Evolutionary conservation across 1,140 invertebrate genomes (phyloP).

Genomic region (Triops cancriformis): DNA sequence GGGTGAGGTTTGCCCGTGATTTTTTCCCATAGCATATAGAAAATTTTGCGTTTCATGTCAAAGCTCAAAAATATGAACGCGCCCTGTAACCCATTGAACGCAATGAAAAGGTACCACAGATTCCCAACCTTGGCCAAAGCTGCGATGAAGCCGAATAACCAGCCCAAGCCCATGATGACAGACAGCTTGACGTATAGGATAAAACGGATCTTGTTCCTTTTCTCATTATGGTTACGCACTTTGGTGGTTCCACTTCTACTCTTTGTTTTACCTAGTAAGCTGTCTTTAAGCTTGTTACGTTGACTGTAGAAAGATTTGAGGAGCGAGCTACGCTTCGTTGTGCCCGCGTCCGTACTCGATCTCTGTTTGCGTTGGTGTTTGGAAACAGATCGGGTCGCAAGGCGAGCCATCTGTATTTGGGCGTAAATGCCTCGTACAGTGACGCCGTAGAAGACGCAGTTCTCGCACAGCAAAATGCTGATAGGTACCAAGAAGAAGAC

Average conservation of each 20-base stretch:
- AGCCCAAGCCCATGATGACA: constrained; percentile 45
- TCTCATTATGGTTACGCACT: constrained; percentile 7
- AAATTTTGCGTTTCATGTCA: constrained; percentile 39
- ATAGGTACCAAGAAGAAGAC: constrained; percentile 42
- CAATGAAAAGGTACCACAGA: constrained; percentile 42
- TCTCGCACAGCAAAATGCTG: constrained; percentile 37
- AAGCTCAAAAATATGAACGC: constrained; percentile 45
- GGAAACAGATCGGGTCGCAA: not conserved
- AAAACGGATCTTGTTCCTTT: constrained; percentile 36
- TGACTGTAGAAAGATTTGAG: constrained; percentile 15
- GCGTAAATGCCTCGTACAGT: constrained; percentile 36
- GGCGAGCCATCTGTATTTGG: constrained; percentile 29
- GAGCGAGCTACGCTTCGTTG: constrained; percentile 14
- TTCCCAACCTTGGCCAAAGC: constrained; percentile 31
- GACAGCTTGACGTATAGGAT: constrained; percentile 45
- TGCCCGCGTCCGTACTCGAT: constrained; percentile 29
- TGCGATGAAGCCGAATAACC: constrained; percentile 43
- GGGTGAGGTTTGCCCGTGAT: constrained; percentile 19
- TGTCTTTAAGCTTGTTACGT: constrained; percentile 29
- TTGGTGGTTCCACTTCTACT: constrained; percentile 25
- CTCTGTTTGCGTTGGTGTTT: constrained; percentile 20
- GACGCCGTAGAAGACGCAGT: constrained; percentile 39
- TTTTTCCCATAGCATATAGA: constrained; percentile 33
- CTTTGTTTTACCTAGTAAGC: constrained; percentile 25
- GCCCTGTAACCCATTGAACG: constrained; percentile 44